Evolutionary conservation across 2,113 vertebrate genomes (phyloP).

Genomic region (Phalacrocorax carbo): DNA sequence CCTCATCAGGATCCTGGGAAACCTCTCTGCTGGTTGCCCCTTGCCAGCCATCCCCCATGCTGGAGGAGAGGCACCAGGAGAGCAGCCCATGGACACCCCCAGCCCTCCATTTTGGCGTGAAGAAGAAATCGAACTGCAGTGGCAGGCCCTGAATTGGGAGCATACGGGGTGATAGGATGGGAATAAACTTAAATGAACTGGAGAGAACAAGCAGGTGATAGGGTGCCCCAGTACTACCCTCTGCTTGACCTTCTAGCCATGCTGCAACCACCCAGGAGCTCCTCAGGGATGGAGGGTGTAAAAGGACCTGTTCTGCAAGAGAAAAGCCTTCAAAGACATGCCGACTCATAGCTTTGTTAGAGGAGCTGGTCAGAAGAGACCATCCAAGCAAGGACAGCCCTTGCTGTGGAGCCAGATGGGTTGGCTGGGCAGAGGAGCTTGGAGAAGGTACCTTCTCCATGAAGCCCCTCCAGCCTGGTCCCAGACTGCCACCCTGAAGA

Average conservation of each 20-base stretch:
- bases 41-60: fast-evolving
- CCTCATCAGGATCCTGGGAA: background rate
- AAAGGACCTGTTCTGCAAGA: background rate
- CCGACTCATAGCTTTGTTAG: fast-evolving
- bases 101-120: no score
- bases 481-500: background rate
- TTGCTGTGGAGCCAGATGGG: background rate
- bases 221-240: background rate
- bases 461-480: background rate
- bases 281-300: fast-evolving
- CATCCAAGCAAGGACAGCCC: background rate
- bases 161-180: background rate
- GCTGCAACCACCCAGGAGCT: background rate
- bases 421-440: background rate
- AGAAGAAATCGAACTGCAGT: background rate
- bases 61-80: background rate
- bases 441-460: background rate
- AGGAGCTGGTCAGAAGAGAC: background rate
- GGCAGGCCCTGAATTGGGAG: background rate
- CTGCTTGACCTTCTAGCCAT: background rate
- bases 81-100: background rate
- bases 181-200: background rate
- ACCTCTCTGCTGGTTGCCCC: background rate
- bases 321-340: fast-evolving
- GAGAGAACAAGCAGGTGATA: background rate